Base-by-base conservation (phyloP, 1,140 invertebrate species). In the Temnothorax longispinosus region DNA sequence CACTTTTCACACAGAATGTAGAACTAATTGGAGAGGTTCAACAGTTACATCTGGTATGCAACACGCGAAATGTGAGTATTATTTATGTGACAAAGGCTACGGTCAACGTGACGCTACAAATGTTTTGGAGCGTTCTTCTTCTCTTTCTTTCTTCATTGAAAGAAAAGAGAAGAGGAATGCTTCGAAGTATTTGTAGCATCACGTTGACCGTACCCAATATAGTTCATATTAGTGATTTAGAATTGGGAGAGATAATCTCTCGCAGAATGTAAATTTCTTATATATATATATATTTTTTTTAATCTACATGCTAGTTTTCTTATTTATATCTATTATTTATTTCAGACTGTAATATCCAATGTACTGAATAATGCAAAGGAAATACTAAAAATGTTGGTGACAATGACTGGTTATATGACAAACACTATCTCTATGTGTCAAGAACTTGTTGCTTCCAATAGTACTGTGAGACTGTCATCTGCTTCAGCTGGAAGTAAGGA, bases 381-480 rank as follows among this genome's bases (percentile, higher is more conserved):
- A 35, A 87, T 91, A 74, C 69, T 94, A 21, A 81, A 87, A 69
- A 89, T 92, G 84, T 41, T 94, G n/a, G 89, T 94, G 2, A 86
- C 89, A 18, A 90, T 93, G 77, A 91, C 91, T 13, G 76, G 88
- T 64, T 91, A 71, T 60, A 60, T 94, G 27, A 92, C 91, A 21
- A 92, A 90, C 54, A 92, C 91, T 18, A 93, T 94, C 44, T 80
- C 89, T n/a, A 86, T 78, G 0, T 94, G 93, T 60, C 91, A 94
- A 86, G 87, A 93, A 76, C 80, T 91, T 82, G 13, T 78, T 74
- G 38, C 80, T 4, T 89, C 81, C 64, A 44, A 85, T 72, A 35
- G 11, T 27, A 80, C 60, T 21, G 35, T 72, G 13, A 82, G 84
- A 21, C 64, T 81, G 60, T 89, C 91, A 13, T 86, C 60, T 21